A percentile compares a stretch with the other conserved stretches of the same genome.
Conservation (phyloP, 1,140 invertebrate species). For the Pollicipes pollicipes region DNA sequence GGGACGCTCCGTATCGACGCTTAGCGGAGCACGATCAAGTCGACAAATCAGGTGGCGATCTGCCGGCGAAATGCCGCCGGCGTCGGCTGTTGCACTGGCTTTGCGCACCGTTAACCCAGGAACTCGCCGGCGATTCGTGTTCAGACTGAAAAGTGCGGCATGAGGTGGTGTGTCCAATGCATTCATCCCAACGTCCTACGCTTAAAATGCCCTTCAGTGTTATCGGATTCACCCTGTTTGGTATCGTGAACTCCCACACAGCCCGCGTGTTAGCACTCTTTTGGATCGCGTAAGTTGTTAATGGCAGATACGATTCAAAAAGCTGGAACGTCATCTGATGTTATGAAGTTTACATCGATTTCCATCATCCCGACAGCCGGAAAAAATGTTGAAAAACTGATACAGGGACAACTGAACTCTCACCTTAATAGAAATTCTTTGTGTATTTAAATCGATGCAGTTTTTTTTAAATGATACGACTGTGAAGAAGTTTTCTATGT, state of each 20-base stretch:
- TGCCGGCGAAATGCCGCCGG: not conserved
- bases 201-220: too few species aligned
- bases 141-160: not conserved
- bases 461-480: not conserved
- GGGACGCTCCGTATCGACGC: not conserved
- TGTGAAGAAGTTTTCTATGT: not conserved
- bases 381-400: not conserved
- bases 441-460: not conserved
- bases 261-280: too few species aligned
- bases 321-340: not conserved
- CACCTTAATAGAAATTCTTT: not conserved
- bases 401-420: not conserved
- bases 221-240: too few species aligned
- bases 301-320: not conserved
- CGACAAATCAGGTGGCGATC: not conserved
- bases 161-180: too few species aligned
- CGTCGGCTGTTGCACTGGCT: not conserved
- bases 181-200: too few species aligned
- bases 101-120: not conserved
- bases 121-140: not conserved
- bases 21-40: not conserved
- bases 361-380: not conserved
- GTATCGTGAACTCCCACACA: too few species aligned
- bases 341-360: not conserved
- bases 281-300: too few species aligned